Base-by-base conservation (phyloP, 2,888 invertebrate genomes). In the Macroteleia sp. region DNA sequence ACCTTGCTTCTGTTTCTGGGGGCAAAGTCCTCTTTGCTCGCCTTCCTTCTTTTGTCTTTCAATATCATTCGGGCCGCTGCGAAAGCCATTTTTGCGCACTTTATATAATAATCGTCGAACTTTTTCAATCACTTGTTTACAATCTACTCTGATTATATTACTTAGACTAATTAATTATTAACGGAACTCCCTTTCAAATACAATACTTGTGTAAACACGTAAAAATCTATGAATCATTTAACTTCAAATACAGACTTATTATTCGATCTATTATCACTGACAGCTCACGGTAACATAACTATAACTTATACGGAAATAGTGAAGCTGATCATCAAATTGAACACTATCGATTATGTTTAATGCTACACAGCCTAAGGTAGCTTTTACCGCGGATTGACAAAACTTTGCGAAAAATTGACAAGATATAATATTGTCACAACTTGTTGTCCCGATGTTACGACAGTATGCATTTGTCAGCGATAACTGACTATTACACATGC, bases 21-120 rank as follows among this genome's bases (percentile, higher is more conserved):
- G n/a, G n/a, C n/a, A n/a, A n/a, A n/a, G 91, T 96, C 96, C 89
- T 96, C 96, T 89, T 96, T 96, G 59, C 96, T 96, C 52, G 95
- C 93, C 93, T 96, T 96, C 88, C 96, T 93, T 85, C 96, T 92
- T 90, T 96, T 96, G 92, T 96, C 96, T 92, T 96, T 96, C 83
- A 96, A 92, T 87, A 96, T 96, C 96, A 96, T 96, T 61, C 96
- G 94, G 59, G 96, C 96, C 42, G 96, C 96, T 46, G 96, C 96
- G 90, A 96, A 96, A 91, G 96, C 96, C 96, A 96, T 96, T 86
- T 93, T 94, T 85, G 73, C 70, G 67, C 56, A 17, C 61, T 67
- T 34, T 34, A 46, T 34, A 10, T 6, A 41, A n/a, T 39, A 46
- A 69, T 50, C 61, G 44, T 50, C 20, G 42, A 42, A 57, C 69